Conservation (phyloP, 2,888 invertebrate genomes). For the Shargacucullia verbasci region DNA sequence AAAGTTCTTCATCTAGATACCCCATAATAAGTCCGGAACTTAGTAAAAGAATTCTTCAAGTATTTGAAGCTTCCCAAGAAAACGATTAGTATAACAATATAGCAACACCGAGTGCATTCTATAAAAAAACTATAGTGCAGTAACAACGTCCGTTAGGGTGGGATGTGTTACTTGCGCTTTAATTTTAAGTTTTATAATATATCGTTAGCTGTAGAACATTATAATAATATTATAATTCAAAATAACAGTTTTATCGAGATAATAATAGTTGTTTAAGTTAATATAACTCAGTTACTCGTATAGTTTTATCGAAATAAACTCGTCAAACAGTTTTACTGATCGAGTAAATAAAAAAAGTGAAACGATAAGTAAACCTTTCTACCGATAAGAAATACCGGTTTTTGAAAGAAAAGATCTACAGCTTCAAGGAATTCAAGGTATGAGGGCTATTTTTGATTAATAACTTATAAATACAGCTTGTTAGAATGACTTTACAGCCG, state of each 20-base stretch:
- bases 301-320: slow-evolving; percentile 45
- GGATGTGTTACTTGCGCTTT: slow-evolving; percentile 64
- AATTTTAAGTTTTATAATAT: slow-evolving; percentile 57
- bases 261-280: slow-evolving; percentile 21
- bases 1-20: background rate
- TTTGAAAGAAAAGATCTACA: slow-evolving; percentile 20
- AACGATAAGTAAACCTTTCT: slow-evolving; percentile 44
- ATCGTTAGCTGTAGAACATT: slow-evolving; percentile 46
- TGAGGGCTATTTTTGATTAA: slow-evolving; percentile 23
- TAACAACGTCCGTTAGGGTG: slow-evolving; percentile 55
- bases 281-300: slow-evolving; percentile 16
- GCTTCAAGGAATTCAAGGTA: slow-evolving; percentile 49
- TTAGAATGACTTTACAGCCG: no score
- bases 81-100: slow-evolving; percentile 1
- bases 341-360: slow-evolving; percentile 47
- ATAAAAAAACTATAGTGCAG: slow-evolving; percentile 65
- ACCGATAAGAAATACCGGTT: slow-evolving; percentile 45
- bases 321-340: slow-evolving; percentile 28
- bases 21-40: no score
- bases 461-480: no score
- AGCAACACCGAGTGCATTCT: slow-evolving; percentile 29
- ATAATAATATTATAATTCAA: slow-evolving; percentile 24
- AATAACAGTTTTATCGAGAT: slow-evolving; percentile 32
- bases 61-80: background rate
- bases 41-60: background rate